These are phyloP conservation scores for Cyprinodon diabolis DNA, from an alignment of 2,797 vertebrate genomes.

Conservation along the genomic window DNA sequence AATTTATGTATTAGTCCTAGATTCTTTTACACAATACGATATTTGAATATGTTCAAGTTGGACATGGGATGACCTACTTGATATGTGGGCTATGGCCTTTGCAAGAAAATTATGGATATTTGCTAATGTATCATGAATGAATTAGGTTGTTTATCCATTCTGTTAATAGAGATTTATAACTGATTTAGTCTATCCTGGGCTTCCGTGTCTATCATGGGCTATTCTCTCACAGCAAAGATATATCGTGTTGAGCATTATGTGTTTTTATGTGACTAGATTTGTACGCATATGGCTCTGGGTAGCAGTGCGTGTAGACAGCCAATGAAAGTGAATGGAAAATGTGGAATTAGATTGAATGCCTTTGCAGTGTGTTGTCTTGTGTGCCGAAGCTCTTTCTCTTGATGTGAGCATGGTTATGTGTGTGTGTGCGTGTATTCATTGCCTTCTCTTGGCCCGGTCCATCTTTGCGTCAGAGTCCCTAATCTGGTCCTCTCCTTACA, in stretches of 20 bases:
- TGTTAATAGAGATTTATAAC: neutral
- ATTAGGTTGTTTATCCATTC: neutral
- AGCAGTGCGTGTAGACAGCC: constrained; percentile 46
- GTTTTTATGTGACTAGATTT: constrained; percentile 10
- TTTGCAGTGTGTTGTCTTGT: constrained; percentile 62
- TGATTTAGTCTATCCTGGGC: neutral
- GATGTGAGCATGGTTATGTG: constrained; percentile 14
- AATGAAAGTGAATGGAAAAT: constrained; percentile 65
- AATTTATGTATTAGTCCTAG: neutral
- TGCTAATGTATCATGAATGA: neutral
- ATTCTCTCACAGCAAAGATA: neutral
- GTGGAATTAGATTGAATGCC: constrained; percentile 64
- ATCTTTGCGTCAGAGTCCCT: constrained; percentile 78
- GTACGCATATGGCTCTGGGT: constrained; percentile 25
- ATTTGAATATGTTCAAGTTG: neutral
- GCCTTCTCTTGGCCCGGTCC: constrained; percentile 63
- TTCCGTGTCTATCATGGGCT: neutral
- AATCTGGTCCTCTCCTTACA: constrained; percentile 80
- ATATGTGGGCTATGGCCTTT: no score
- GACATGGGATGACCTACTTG: neutral
- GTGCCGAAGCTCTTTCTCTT: constrained; percentile 42
- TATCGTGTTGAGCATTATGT: constrained; percentile 11
- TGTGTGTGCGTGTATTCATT: constrained; percentile 41
- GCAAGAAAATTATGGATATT: no score
- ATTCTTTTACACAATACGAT: neutral